A percentile compares a stretch with the other conserved stretches of the same genome.
phyloP scores from a whole-genome alignment of 2,888 invertebrate species.

The Pristionchus entomophagus region DNA sequence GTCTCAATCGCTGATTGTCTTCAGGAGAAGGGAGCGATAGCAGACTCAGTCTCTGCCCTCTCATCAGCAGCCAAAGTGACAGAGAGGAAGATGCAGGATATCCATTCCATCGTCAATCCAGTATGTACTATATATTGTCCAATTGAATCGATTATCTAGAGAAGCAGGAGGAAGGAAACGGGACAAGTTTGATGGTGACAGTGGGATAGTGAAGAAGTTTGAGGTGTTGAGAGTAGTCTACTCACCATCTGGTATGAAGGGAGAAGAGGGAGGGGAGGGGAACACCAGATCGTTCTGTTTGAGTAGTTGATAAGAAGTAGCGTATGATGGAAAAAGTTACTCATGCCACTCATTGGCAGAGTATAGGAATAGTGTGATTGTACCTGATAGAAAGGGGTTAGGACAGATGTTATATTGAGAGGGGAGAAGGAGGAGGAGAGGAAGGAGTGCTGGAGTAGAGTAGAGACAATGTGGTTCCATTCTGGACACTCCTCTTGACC shows the following conservation, averaged over 20 bases:
- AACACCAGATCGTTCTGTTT: not conserved
- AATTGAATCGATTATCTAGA: constrained; percentile 44
- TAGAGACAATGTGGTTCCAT: not conserved
- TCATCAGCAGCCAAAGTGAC: constrained; percentile 64
- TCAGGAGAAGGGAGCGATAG: constrained; percentile 60
- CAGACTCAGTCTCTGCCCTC: constrained; percentile 57
- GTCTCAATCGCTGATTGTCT: not conserved
- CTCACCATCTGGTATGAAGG: not conserved
- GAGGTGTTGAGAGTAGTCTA: not conserved
- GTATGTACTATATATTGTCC: too few relatives aligned
- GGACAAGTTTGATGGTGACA: too few relatives aligned
- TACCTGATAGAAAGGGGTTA: not conserved
- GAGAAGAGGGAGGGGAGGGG: not conserved
- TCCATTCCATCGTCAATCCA: constrained; percentile 75
- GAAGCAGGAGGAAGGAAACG: not conserved
- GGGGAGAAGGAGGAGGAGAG: not conserved
- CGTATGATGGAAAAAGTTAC: not conserved
- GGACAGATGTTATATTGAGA: not conserved
- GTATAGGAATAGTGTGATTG: not conserved
- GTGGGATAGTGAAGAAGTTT: not conserved
- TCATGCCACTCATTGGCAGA: not conserved
- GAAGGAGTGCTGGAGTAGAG: not conserved
- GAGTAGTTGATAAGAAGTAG: not conserved
- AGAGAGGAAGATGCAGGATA: constrained; percentile 75
- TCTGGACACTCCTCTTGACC: not conserved